These are phyloP conservation scores for Pempheris klunzingeri DNA, from an alignment of 2,797 vertebrate species.

Conservation along the genomic window DNA sequence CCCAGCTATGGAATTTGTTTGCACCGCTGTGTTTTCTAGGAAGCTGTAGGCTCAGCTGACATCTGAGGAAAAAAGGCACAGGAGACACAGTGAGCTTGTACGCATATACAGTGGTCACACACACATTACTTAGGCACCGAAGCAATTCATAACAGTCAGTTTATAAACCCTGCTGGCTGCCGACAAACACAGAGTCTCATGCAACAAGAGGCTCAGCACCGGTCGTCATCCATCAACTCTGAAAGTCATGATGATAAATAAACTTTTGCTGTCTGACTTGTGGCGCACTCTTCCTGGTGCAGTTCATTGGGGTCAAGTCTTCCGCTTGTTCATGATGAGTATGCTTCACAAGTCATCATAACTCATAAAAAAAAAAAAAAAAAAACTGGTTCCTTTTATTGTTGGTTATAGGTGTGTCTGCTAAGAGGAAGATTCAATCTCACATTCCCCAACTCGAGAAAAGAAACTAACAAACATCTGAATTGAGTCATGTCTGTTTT, in stretches of 20 bases:
- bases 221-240: neutral
- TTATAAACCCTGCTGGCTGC: neutral
- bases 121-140: neutral
- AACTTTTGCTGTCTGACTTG: too few species aligned
- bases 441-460: neutral
- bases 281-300: constrained; percentile 6
- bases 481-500: constrained; percentile 20
- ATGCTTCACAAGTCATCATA: neutral
- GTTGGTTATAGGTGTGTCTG: neutral
- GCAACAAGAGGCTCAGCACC: neutral
- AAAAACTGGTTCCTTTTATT: neutral
- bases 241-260: too few species aligned
- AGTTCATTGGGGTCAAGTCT: neutral
- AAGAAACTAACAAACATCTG: too few species aligned
- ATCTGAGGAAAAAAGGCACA: constrained; percentile 52
- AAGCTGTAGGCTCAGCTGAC: constrained; percentile 51
- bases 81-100: neutral
- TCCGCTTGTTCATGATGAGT: constrained; percentile 14
- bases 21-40: constrained; percentile 56
- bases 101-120: neutral
- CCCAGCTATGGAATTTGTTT: constrained; percentile 61
- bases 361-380: neutral
- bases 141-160: neutral
- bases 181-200: neutral
- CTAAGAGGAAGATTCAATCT: neutral